Base-by-base conservation (phyloP, 2,113 vertebrate genomes). In the Barbus barbus region DNA sequence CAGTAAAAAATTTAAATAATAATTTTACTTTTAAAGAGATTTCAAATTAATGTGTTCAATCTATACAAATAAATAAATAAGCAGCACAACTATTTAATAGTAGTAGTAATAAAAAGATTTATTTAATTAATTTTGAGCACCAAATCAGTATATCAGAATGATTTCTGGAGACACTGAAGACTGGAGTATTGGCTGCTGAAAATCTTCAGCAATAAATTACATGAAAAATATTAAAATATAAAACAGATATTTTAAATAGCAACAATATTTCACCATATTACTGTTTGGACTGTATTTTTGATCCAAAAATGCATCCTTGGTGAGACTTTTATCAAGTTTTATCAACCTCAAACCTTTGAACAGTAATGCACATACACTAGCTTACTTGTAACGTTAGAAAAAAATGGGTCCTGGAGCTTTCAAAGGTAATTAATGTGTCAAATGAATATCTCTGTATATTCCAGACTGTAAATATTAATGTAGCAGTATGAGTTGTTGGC, bases 401-500 rank as follows among this genome's bases (percentile, higher is more conserved):
- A n/a, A 69, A 78, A 20, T 51, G 36, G 82, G 89, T 91, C 91
- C 87, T 53, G 31, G 33, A 93, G 93, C 93, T 92, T 78, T 93
- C 89, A 84, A 87, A 81, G 86, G 86, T 93, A 93, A 94, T 93
- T 91, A 92, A 93, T 93, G 89, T 91, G 85, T 87, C 79, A 89
- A 88, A 91, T 94, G 89, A 91, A 87, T 92, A 86, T 86, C 88
- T 88, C 83, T 56, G 53, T n/a, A 88, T 9, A 41, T 41, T 89
- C 87, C 85, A 87, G 88, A 89, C 88, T 91, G 91, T 92, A 92
- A 93, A 95, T 92, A 93, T 93, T 93, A 92, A 92, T 92, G 88
- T 89, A 89, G 89, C 89, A 87, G 92, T n/a, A n/a, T n/a, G 88
- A 67, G 81, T 75, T 88, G 84, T 83, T 87, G 78, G 61, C 86